These are phyloP conservation scores for Loris lydekkerianus DNA, from an alignment of 2,797 vertebrate species.

Conservation along the genomic window DNA sequence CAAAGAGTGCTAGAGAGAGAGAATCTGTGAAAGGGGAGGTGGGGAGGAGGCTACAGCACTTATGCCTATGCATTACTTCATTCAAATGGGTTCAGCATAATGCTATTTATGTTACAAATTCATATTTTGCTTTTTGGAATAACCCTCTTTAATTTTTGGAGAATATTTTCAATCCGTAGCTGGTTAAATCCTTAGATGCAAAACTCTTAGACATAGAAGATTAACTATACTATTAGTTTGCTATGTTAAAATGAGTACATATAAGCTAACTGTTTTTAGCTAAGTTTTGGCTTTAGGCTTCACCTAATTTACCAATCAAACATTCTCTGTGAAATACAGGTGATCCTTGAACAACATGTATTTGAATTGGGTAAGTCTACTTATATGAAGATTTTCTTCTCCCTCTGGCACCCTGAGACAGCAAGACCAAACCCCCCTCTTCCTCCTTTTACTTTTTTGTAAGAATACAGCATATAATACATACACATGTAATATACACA, in stretches of 20 bases:
- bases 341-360: neutral
- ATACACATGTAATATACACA: neutral
- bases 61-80: rapidly evolving
- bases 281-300: constrained; percentile 28
- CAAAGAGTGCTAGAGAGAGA: too few species aligned
- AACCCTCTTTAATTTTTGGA: neutral
- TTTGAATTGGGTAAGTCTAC: neutral
- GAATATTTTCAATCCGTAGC: neutral
- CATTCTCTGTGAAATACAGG: neutral
- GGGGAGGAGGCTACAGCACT: neutral
- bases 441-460: neutral
- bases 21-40: too few species aligned
- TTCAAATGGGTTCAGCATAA: rapidly evolving
- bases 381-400: neutral
- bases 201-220: neutral
- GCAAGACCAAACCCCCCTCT: neutral
- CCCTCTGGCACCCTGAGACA: neutral
- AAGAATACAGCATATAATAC: neutral
- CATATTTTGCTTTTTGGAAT: neutral
- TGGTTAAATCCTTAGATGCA: neutral
- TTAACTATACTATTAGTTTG: neutral
- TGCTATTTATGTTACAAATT: neutral
- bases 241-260: constrained; percentile 42
- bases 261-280: constrained; percentile 31
- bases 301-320: neutral